Base-by-base conservation (phyloP, 2,797 vertebrate species). In the Acropternis orthonyx region DNA sequence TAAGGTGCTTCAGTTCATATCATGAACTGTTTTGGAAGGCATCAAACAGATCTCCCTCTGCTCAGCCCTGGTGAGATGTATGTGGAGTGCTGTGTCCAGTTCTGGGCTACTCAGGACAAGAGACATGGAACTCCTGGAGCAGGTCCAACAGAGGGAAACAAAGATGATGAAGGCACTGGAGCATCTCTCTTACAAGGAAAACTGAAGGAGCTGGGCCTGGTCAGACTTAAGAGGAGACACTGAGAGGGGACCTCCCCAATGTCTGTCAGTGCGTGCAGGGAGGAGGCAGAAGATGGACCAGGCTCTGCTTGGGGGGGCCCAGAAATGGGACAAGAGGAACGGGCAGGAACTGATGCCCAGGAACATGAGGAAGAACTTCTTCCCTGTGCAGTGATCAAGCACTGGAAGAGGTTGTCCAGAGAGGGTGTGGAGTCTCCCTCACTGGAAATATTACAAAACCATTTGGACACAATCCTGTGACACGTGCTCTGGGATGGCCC, bases 131-230 rank as follows among this genome's bases (percentile, higher is more conserved):
- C 8, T 78, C 58, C 4, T 77, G 52, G 21, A 39, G 7, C 0
- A 2, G 0, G 3, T 14, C 8, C 24, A 44, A 43, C 10, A 2
- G 4, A 2, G 8, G 6, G 8, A 52, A 24, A 17, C 7, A 14
- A 28, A 69, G 20, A 9, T 44, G 17, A 9, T 27, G 17, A 0
- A 52, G n/a, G 44, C 10, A 0, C 58, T 59, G 73, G 24, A 59
- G 65, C 44, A 32, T 65, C 37, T 39, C 37, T 22, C 4, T 41
- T 3, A 1, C 0, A 0, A 8, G 43, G 36, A 49, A 12, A 28
- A 63, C 71, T 56, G 63, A 76, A 56, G n/a, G 72, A 44, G 28
- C 56, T 69, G 78, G 32, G 27, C 23, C 36, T 69, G 63, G 2
- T 56, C 56, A 63, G 18, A 17, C 62, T 54, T 0, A 0, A 59